Conservation (phyloP, 2,797 vertebrate species). For the Gouania willdenowi region DNA sequence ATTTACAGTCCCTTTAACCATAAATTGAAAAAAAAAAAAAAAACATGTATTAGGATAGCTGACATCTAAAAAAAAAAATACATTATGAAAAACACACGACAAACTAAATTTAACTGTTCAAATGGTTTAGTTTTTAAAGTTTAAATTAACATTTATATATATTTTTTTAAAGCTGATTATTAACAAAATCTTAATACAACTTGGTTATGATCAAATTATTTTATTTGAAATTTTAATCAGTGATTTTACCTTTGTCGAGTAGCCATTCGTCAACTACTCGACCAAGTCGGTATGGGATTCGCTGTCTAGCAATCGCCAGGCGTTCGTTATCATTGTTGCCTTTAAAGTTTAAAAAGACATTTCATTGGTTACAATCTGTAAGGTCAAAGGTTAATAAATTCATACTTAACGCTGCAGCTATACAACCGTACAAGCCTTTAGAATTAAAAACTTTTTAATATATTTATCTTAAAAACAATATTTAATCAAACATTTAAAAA, state of each 20-base stretch:
- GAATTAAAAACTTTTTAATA: slow-evolving; percentile 86
- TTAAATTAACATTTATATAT: slow-evolving; percentile 98
- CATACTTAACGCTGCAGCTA: slow-evolving; percentile 97
- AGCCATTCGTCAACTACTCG: slow-evolving; percentile 99
- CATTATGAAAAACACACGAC: slow-evolving; percentile 91
- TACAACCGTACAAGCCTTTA: slow-evolving; percentile 88
- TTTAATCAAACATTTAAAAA: slow-evolving; percentile 91
- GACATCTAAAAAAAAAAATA: slow-evolving; percentile 84
- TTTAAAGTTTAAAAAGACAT: slow-evolving; percentile 99
- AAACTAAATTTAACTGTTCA: slow-evolving; percentile 90
- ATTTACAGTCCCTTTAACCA: slow-evolving; percentile 99
- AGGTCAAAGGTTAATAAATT: slow-evolving; percentile 99
- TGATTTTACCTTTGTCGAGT: slow-evolving; percentile 99
- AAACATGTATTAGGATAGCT: slow-evolving; percentile 92
- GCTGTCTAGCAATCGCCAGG: slow-evolving; percentile 99
- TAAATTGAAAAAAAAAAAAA: slow-evolving; percentile 94
- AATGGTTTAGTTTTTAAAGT: slow-evolving; percentile 88
- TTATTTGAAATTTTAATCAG: slow-evolving; percentile 99
- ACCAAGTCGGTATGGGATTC: slow-evolving; percentile 99
- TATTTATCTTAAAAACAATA: slow-evolving; percentile 91
- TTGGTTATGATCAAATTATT: slow-evolving; percentile 99
- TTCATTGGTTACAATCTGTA: slow-evolving; percentile 99
- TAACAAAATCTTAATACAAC: slow-evolving; percentile 87
- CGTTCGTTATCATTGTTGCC: slow-evolving; percentile 99
- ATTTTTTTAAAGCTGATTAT: slow-evolving; percentile 92